phyloP scores from a whole-genome alignment of 2,113 vertebrate genomes.

The Mobula hypostoma region DNA sequence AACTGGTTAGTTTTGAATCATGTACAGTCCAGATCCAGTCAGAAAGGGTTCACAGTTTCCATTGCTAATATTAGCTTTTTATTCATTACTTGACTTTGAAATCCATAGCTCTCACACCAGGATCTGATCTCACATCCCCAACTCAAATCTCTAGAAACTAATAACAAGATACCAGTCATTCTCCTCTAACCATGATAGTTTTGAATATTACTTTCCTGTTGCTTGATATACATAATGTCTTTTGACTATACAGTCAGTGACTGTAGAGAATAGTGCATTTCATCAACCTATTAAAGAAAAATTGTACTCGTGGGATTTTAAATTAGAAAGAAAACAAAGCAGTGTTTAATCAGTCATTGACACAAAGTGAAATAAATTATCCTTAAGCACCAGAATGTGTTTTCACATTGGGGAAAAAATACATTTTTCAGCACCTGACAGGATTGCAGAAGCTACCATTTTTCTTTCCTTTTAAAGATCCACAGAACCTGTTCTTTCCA shows the following conservation, averaged over 20 bases:
- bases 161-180: too few relatives aligned
- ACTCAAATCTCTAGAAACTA: too few relatives aligned
- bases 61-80: too few relatives aligned
- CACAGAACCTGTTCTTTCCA: background rate
- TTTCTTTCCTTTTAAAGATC: slow-evolving; percentile 6
- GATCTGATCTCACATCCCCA: too few relatives aligned
- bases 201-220: background rate
- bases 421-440: background rate
- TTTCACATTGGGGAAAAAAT: background rate
- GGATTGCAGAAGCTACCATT: background rate
- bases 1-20: too few relatives aligned
- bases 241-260: background rate
- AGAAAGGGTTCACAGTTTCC: too few relatives aligned
- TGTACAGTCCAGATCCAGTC: too few relatives aligned
- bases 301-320: background rate
- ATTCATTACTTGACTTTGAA: too few relatives aligned
- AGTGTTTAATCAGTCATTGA: slow-evolving; percentile 2
- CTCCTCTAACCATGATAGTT: too few relatives aligned
- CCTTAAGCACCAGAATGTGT: background rate
- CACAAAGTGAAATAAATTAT: slow-evolving; percentile 17
- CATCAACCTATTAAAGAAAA: slow-evolving; percentile 14
- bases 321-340: background rate
- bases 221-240: background rate
- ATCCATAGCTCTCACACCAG: too few relatives aligned
- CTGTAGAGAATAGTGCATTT: background rate